A percentile compares a stretch with the other conserved stretches of the same genome.
Evolutionary conservation across 2,797 vertebrate species (phyloP).

Genomic region (Iguana delicatissima): DNA sequence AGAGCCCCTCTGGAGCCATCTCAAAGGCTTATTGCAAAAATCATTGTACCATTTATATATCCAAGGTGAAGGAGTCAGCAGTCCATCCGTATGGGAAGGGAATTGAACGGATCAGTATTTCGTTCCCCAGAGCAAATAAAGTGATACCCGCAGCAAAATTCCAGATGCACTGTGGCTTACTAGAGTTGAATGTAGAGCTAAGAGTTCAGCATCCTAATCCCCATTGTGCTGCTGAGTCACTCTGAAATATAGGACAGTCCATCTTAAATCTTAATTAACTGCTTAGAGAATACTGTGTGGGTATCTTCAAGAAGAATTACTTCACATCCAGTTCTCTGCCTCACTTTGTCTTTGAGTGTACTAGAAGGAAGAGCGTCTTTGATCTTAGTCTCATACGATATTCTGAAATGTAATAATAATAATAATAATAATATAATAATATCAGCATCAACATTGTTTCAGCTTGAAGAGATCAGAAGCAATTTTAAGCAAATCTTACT

Average conservation of each 20-base stretch:
- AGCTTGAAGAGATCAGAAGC: slow-evolving; percentile 31
- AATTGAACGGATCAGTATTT: slow-evolving; percentile 56
- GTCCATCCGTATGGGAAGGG: slow-evolving; percentile 70
- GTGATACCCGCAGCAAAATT: slow-evolving; percentile 57
- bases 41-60: slow-evolving; percentile 66
- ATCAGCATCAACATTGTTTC: neutral
- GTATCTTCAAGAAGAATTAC: accelerated
- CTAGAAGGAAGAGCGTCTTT: slow-evolving; percentile 7
- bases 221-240: neutral
- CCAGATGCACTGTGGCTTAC: slow-evolving; percentile 28
- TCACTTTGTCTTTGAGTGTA: slow-evolving; percentile 14
- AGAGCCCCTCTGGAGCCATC: slow-evolving; percentile 59
- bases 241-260: neutral
- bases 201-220: neutral
- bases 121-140: slow-evolving; percentile 52
- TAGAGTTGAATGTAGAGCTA: slow-evolving; percentile 7
- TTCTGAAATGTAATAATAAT: slow-evolving; percentile 49
- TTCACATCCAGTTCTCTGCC: neutral
- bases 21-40: slow-evolving; percentile 64
- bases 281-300: accelerated
- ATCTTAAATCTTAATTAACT: accelerated
- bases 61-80: slow-evolving; percentile 65
- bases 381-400: slow-evolving; percentile 14
- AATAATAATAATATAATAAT: no score
- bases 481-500: slow-evolving; percentile 43